phyloP scores from a whole-genome alignment of 2,888 invertebrate genomes.

The Hylaea fasciaria region DNA sequence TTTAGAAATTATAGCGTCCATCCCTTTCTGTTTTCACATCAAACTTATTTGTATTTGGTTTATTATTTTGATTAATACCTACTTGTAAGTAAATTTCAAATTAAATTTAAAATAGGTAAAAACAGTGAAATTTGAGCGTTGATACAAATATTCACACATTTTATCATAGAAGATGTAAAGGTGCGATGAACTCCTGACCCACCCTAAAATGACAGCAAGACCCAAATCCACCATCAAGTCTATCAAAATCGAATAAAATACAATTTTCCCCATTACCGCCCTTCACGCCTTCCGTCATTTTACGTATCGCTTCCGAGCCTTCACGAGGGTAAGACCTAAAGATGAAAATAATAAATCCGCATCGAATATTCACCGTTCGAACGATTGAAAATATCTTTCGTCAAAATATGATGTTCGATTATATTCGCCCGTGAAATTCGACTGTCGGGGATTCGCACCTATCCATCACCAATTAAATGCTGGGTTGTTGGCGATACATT shows the following conservation, averaged over 20 bases:
- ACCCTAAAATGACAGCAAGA: slow-evolving; percentile 69
- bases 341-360: slow-evolving; percentile 83
- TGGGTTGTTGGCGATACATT: slow-evolving; percentile 78
- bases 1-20: no score
- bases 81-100: no score
- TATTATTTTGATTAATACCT: no score
- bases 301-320: slow-evolving; percentile 82
- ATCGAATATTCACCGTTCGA: slow-evolving; percentile 78
- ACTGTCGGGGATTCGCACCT: slow-evolving; percentile 55
- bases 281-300: slow-evolving; percentile 83
- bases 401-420: slow-evolving; percentile 61
- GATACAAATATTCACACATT: neutral
- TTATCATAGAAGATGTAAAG: slow-evolving; percentile 40
- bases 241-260: slow-evolving; percentile 84
- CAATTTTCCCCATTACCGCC: slow-evolving; percentile 84
- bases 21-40: no score
- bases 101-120: no score
- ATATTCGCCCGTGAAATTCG: slow-evolving; percentile 66
- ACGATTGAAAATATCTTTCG: slow-evolving; percentile 65
- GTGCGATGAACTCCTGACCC: slow-evolving; percentile 51
- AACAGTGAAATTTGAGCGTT: neutral
- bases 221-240: slow-evolving; percentile 79
- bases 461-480: slow-evolving; percentile 83
- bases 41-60: no score
- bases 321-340: slow-evolving; percentile 77